Conservation (phyloP, 2,113 vertebrate genomes). For the Synodontis membranacea region DNA sequence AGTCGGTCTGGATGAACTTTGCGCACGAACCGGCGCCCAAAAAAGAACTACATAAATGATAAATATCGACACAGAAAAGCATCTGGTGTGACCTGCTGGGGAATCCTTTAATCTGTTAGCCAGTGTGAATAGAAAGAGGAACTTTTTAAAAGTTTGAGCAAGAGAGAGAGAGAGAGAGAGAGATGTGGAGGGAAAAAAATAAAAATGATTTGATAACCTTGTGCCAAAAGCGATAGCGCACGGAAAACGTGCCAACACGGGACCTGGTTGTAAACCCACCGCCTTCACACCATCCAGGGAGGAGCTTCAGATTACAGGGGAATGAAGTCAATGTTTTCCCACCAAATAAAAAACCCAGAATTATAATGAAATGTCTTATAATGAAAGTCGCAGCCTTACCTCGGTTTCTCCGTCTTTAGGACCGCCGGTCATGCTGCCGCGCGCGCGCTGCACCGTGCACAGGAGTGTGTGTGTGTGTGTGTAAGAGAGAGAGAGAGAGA, state of each 20-base stretch:
- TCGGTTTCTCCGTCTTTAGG: conserved; percentile 84
- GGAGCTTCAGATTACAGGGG: not conserved
- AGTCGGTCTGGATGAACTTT: not conserved
- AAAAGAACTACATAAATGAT: not conserved
- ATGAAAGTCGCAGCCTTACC: conserved; percentile 58
- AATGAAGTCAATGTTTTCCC: not conserved
- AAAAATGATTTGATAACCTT: conserved; percentile 19
- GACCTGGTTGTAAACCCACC: conserved; percentile 23
- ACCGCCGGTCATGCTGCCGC: conserved; percentile 88
- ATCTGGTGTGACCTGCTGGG: not conserved
- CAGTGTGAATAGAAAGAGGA: not conserved
- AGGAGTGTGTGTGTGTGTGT: not conserved
- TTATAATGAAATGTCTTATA: too few relatives aligned
- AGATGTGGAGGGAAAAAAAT: conserved; percentile 15
- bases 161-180: conserved; percentile 5
- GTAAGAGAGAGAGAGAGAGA: conserved; percentile 56
- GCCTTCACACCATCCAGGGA: not conserved
- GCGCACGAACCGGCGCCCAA: not conserved
- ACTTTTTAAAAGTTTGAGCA: conserved; percentile 28
- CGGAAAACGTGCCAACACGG: not conserved
- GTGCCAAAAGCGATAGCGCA: conserved; percentile 48
- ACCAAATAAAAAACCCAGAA: not conserved
- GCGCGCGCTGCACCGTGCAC: conserved; percentile 61
- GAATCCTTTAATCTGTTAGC: not conserved
- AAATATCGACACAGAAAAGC: not conserved